Evolutionary conservation across 2,888 invertebrate species (phyloP).

Genomic region (Brachyptera risi): DNA sequence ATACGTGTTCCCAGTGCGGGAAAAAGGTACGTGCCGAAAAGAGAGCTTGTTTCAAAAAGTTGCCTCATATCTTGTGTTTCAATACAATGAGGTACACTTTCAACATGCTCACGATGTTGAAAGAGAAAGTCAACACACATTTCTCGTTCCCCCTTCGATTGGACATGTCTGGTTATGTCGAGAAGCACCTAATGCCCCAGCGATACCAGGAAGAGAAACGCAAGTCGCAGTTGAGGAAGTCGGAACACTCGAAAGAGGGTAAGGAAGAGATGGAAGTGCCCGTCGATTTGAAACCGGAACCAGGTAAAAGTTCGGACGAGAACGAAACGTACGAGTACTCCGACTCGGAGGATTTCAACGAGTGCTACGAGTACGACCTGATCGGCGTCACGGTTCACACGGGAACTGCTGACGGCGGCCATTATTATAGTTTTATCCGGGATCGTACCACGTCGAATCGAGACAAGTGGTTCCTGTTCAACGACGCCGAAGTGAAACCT

Average conservation of each 20-base stretch:
- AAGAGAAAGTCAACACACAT: conserved; percentile 95
- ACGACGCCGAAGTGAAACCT: conserved; percentile 90
- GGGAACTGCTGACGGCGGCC: conserved; percentile 96
- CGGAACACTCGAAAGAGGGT: conserved; percentile 34
- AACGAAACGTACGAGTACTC: conserved; percentile 45
- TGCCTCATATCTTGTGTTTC: conserved; percentile 90
- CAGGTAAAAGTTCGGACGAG: conserved; percentile 40
- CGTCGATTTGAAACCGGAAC: conserved; percentile 5
- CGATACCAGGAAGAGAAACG: conserved; percentile 68
- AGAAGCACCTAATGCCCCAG: conserved; percentile 87
- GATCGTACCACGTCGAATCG: conserved; percentile 66
- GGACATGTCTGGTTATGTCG: conserved; percentile 93
- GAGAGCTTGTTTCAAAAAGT: conserved; percentile 87
- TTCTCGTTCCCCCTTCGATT: conserved; percentile 91
- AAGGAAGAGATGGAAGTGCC: conserved; percentile 34
- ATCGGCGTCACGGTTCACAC: conserved; percentile 96
- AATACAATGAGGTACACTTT: conserved; percentile 97
- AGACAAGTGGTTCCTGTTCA: conserved; percentile 91
- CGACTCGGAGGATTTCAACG: conserved; percentile 56
- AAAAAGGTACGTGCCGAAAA: conserved; percentile 95
- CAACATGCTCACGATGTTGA: conserved; percentile 96
- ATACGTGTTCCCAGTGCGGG: conserved; percentile 92
- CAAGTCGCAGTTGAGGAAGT: conserved; percentile 47
- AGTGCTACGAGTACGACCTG: conserved; percentile 63
- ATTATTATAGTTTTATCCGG: conserved; percentile 93